Conservation (phyloP, 2,888 invertebrate species). For the Lucinisca nassula region DNA sequence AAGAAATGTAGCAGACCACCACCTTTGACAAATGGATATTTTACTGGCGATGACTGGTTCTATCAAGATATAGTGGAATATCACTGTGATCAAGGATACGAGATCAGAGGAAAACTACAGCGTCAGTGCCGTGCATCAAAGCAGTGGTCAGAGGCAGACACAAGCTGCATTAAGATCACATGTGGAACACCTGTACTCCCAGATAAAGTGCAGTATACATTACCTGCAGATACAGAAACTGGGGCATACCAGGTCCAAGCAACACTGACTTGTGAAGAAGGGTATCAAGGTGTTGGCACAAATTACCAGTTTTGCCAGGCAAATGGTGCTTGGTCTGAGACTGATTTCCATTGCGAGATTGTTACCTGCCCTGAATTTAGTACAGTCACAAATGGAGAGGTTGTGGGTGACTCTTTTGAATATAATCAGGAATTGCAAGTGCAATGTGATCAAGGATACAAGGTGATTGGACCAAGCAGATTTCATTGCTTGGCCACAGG, state of each 20-base stretch:
- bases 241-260: constrained; percentile 59
- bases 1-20: constrained; percentile 70
- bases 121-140: constrained; percentile 76
- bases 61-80: constrained; percentile 76
- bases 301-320: constrained; percentile 77
- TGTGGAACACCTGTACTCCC: constrained; percentile 64
- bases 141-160: constrained; percentile 72
- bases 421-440: constrained; percentile 65
- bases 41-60: constrained; percentile 49
- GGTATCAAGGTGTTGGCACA: constrained; percentile 61
- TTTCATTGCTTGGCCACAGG: constrained; percentile 69
- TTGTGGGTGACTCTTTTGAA: constrained; percentile 28
- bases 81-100: constrained; percentile 77
- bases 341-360: constrained; percentile 80
- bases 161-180: constrained; percentile 64
- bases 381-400: constrained; percentile 43
- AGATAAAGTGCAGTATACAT: constrained; percentile 44
- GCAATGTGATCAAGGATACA: constrained; percentile 78
- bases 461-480: constrained; percentile 63
- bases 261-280: constrained; percentile 66
- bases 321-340: constrained; percentile 85
- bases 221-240: constrained; percentile 49
- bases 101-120: constrained; percentile 64
- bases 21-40: constrained; percentile 59
- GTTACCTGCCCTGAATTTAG: constrained; percentile 75